These are phyloP conservation scores for Ctenodactylus gundi DNA, from an alignment of 2,113 vertebrate species.

Conservation along the genomic window DNA sequence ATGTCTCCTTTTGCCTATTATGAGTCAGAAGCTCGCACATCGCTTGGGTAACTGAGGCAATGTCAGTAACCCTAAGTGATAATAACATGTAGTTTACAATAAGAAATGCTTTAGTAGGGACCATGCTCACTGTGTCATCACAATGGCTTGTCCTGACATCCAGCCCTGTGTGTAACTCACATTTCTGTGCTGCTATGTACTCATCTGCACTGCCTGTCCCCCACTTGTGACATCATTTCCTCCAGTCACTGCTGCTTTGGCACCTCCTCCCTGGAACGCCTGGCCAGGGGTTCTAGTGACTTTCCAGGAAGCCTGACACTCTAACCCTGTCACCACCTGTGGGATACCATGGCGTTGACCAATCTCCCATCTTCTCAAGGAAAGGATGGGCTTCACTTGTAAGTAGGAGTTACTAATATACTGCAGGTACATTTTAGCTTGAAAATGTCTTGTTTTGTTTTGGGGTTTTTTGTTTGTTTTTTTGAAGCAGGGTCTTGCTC, in stretches of 20 bases:
- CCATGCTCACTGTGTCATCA: background rate
- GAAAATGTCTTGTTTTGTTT: too few relatives aligned
- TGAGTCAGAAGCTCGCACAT: background rate
- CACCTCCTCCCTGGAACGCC: background rate
- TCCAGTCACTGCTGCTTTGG: background rate
- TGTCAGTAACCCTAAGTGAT: background rate
- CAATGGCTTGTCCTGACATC: background rate
- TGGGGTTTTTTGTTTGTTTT: too few relatives aligned
- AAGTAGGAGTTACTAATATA: background rate
- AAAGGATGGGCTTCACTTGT: background rate
- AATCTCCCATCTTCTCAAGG: background rate
- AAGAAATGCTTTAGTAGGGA: background rate
- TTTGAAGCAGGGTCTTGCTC: too few relatives aligned
- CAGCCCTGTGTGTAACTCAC: rapidly evolving
- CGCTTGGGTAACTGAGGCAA: background rate
- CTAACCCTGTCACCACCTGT: background rate
- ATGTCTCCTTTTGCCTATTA: background rate
- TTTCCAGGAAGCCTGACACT: background rate
- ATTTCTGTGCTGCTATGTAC: rapidly evolving
- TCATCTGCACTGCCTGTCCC: background rate
- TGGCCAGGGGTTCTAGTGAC: background rate
- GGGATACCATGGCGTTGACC: background rate
- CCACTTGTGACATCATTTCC: rapidly evolving
- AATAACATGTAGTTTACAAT: background rate
- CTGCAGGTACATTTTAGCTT: background rate